A percentile compares a stretch with the other conserved stretches of the same genome.
phyloP scores from a whole-genome alignment of 2,888 invertebrate genomes.

The Asteroscopus sphinx region DNA sequence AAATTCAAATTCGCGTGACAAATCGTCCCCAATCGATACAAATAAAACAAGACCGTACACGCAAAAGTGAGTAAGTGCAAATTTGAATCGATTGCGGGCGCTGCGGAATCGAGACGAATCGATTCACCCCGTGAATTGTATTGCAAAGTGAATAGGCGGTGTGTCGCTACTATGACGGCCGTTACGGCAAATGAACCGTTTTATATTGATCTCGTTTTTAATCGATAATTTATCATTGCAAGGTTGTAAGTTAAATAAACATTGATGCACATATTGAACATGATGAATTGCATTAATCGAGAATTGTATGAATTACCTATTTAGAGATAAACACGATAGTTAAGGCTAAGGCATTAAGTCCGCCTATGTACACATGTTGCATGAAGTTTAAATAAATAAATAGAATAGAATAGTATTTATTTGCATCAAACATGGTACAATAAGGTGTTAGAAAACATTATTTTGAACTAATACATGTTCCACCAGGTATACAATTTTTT shows the following conservation, averaged over 20 bases:
- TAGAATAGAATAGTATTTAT: too few relatives aligned
- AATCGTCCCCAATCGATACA: conserved; percentile 66
- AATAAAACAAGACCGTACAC: conserved; percentile 74
- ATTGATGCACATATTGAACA: too few relatives aligned
- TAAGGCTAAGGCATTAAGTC: too few relatives aligned
- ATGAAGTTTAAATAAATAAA: too few relatives aligned
- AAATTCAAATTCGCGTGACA: conserved; percentile 68
- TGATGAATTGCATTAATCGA: conserved; percentile 43
- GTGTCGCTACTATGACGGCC: conserved; percentile 62
- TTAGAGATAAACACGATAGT: too few relatives aligned
- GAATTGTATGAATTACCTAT: conserved; percentile 24
- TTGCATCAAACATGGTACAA: too few relatives aligned
- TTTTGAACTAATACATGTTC: too few relatives aligned
- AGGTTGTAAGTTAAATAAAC: conserved; percentile 56
- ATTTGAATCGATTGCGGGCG: conserved; percentile 75
- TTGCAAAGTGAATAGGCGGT: conserved; percentile 79
- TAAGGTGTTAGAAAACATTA: too few relatives aligned
- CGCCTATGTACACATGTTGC: too few relatives aligned
- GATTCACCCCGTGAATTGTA: conserved; percentile 79
- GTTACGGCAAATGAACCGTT: conserved; percentile 77
- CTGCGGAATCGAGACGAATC: conserved; percentile 79
- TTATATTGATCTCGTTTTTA: conserved; percentile 80
- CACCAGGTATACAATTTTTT: too few relatives aligned
- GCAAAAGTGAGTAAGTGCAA: conserved; percentile 73
- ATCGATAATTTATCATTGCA: conserved; percentile 68